Evolutionary conservation across 2,113 vertebrate species (phyloP), one percentile per base, ranked within the genome.

Genomic region (Onychorhynchus coronatus): DNA sequence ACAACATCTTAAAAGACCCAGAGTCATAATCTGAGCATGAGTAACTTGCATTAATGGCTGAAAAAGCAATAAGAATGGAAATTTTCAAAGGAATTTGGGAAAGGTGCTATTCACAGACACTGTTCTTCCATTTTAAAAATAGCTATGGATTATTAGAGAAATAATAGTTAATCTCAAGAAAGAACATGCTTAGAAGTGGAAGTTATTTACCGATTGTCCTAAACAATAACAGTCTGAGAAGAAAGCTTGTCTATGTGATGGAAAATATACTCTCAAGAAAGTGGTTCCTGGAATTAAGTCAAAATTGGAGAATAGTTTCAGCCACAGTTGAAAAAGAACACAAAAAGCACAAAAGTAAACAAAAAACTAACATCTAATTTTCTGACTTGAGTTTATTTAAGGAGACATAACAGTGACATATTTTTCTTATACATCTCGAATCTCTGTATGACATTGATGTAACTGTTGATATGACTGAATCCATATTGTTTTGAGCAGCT

Each of bases 351-450:
- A 67, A 80, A 67, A 39, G 1, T 18, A 77, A 91, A 4, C 3
- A 75, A 71, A 19, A 12, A 47, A 71, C 4, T 13, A 14, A 63
- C 4, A 10, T 21, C 82, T 3, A 1, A 61, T 13, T 53, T 67
- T 74, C 37, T 82, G 5, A 49, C 3, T 66, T 21, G 5, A 56
- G 6, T 65, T 49, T n/a, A 3, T 18, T 46, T 33, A 3, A 27
- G 19, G 6, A 4, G 5, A 42, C 3, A 12, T 47, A 27, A 37
- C 8, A 65, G 11, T 8, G 11, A 31, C 5, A 39, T 0, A 4
- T 63, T 72, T 91, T 56, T 74, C 12, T 70, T 8, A 14, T 31
- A 11, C 7, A 24, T 31, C 11, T 53, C 59, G 20, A 47, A 35
- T 49, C 24, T 65, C 8, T 37, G 14, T 35, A 42, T 12, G 16